Base-by-base conservation (phyloP, 1,140 invertebrate species). In the Kradibia gibbosae region DNA sequence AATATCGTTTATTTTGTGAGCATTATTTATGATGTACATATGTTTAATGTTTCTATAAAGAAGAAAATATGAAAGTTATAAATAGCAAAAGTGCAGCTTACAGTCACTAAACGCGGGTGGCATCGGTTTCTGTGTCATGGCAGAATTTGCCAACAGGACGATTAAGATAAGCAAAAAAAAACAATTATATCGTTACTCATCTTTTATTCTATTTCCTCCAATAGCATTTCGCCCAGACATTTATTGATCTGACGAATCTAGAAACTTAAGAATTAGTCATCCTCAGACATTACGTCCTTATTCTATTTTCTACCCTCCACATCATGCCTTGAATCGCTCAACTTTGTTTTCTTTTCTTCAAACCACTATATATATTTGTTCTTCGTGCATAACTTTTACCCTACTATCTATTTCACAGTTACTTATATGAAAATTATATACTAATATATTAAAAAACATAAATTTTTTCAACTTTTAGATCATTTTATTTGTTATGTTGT, bases 131-230 rank as follows among this genome's bases (percentile, higher is more conserved):
- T 53, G 28, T 28, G 17, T 20, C 67, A 50, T 7, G 48, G 15
- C 48, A 73, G 71, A 53, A 73, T 28, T 28, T 53, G 31, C 34
- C 22, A 57, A 57, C 22, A n/a, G 3, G 75, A 36, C 15, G n/a
- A 25, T 13, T 42, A 70, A 81, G 80, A 82, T 80, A 81, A 80
- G 84, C 36, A 84, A 83, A n/a, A n/a, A 83, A 77, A 71, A 62
- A 81, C 83, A 85, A 85, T 84, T 84, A 85, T 83, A 83, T 81
- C 85, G 82, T 83, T 84, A 84, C 79, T 83, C 36, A 82, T 83
- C 73, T 67, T 85, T 84, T 83, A 83, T 81, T 76, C 81, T 62
- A 80, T 83, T 83, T 22, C 25, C 67, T 55, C 83, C 82, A 85
- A 83, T 84, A 50, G 73, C 55, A 79, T 77, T 42, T 25, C 76